Evolutionary conservation across 2,888 invertebrate genomes (phyloP).

Genomic region (Pyralis farinalis): DNA sequence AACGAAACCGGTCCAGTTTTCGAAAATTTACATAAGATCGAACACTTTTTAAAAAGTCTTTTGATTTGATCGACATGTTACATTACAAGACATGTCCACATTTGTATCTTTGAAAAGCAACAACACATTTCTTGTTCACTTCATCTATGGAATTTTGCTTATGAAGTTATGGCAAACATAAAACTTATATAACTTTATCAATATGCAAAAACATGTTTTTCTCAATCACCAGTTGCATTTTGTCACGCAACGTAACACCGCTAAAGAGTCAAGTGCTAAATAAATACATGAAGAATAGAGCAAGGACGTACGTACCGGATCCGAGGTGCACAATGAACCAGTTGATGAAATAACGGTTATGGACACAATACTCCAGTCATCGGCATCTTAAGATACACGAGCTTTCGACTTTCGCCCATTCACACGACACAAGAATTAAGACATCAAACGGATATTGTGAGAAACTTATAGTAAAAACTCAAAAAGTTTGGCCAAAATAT

Average conservation of each 20-base stretch:
- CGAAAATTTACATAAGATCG: background rate
- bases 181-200: constrained; percentile 7
- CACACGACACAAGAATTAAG: constrained; percentile 35
- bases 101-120: no score
- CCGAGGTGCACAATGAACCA: constrained; percentile 48
- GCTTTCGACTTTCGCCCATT: constrained; percentile 55
- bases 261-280: background rate
- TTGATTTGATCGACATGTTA: no score
- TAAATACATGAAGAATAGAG: constrained; percentile 23
- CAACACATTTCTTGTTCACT: no score
- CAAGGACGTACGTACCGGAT: constrained; percentile 61
- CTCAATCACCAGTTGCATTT: constrained; percentile 1
- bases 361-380: constrained; percentile 49
- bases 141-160: no score
- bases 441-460: constrained; percentile 14
- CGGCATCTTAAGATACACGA: constrained; percentile 38
- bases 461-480: constrained; percentile 11
- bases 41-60: no score
- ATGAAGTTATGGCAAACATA: no score
- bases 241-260: background rate
- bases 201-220: constrained; percentile 9
- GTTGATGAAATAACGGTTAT: constrained; percentile 60
- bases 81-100: no score
- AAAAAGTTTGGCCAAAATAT: constrained; percentile 7
- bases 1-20: background rate